These are phyloP conservation scores for Polydrusus cervinus DNA, from an alignment of 2,888 invertebrate genomes.

Conservation along the genomic window DNA sequence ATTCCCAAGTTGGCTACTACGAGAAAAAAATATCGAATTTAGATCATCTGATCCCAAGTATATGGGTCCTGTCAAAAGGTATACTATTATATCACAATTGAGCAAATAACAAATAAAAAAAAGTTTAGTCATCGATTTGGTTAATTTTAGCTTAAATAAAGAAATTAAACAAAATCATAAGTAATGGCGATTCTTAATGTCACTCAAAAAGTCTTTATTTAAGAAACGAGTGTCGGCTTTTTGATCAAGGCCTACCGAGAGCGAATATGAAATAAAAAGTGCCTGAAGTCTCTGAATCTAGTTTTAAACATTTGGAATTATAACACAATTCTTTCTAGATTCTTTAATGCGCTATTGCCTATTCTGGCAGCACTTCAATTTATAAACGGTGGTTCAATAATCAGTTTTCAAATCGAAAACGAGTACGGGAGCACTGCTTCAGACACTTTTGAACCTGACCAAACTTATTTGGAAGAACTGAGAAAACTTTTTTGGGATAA, in stretches of 20 bases:
- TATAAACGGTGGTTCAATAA: slow-evolving; percentile 88
- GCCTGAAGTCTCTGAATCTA: background rate
- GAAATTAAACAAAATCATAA: too few relatives aligned
- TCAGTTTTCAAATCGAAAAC: slow-evolving; percentile 91
- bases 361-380: slow-evolving; percentile 74
- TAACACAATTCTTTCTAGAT: slow-evolving; percentile 40
- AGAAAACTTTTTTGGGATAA: slow-evolving; percentile 65
- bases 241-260: too few relatives aligned
- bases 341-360: slow-evolving; percentile 69
- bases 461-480: slow-evolving; percentile 60
- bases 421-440: slow-evolving; percentile 71
- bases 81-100: too few relatives aligned
- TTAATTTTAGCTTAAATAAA: too few relatives aligned
- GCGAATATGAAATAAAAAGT: too few relatives aligned
- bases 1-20: slow-evolving; percentile 66
- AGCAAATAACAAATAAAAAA: too few relatives aligned
- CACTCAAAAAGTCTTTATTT: too few relatives aligned
- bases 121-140: too few relatives aligned
- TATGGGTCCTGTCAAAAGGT: slow-evolving; percentile 61
- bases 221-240: too few relatives aligned
- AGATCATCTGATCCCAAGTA: slow-evolving; percentile 66
- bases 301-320: background rate
- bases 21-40: slow-evolving; percentile 72
- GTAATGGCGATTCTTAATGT: too few relatives aligned
- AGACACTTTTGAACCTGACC: slow-evolving; percentile 52